Base-by-base conservation (phyloP, 2,113 vertebrate species). In the Microcebus murinus region DNA sequence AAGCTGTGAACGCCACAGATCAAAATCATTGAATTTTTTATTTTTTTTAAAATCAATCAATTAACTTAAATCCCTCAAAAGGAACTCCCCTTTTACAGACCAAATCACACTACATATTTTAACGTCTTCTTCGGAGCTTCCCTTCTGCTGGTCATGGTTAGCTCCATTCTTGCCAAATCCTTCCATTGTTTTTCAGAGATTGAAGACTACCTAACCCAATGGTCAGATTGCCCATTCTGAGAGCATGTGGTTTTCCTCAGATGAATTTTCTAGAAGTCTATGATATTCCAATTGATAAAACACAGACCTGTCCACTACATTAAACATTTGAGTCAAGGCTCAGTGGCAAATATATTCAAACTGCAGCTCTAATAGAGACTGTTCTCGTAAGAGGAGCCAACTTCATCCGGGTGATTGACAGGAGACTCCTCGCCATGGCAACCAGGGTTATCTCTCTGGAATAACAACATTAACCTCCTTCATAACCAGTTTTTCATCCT, bases 401-500 rank as follows among this genome's bases (percentile, higher is more conserved):
- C 97, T 97, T 98, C 96, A 89, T 96, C 50, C 23, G n/a, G 25
- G 50, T 98, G 98, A 98, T 89, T 98, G 98, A 98, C 98, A 98
- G 98, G 94, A 97, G 97, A 97, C 23, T 97, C 98, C 97, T 98
- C 79, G 8, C 98, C 98, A 98, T 98, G 86, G 98, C 98, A 98
- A 99, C 98, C 39, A 93, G 68, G 79, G 95, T 98, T 98, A 92
- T 98, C 98, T 98, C 97, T 95, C 86, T 97, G 97, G 98, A 98
- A 98, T 97, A 98, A 98, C 97, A 97, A 87, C 94, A 95, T 98
- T 98, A 98, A 97, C 97, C 97, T 98, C 81, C 94, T 97, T 96
- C 89, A 96, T 97, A 98, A 96, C 96, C 95, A 79, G 98, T 97
- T 98, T 98, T 98, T 98, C 97, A 98, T 98, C 95, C 93, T 94